Evolutionary conservation across 2,797 vertebrate genomes (phyloP).

Genomic region (Ispidina lecontei): DNA sequence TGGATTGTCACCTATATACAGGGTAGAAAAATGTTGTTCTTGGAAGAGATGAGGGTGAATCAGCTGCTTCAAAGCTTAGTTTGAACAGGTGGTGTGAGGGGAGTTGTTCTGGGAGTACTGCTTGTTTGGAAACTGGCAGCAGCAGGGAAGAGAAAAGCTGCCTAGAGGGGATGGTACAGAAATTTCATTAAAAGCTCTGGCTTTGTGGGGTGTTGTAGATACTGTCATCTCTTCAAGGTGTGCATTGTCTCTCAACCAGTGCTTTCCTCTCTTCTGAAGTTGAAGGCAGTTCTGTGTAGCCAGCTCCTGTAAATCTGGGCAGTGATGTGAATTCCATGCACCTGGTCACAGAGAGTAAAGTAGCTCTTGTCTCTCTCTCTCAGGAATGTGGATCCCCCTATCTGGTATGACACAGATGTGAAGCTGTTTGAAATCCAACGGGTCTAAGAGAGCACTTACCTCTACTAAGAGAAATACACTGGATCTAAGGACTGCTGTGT

Average conservation of each 20-base stretch:
- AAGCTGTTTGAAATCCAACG: constrained; percentile 98
- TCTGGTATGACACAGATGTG: constrained; percentile 98
- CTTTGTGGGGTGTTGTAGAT: not conserved
- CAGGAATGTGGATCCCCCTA: constrained; percentile 96
- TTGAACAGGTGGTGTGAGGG: not conserved
- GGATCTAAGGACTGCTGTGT: constrained; percentile 63
- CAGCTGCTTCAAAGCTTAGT: not conserved
- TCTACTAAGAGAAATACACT: constrained; percentile 58
- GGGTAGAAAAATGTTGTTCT: not conserved
- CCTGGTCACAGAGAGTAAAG: not conserved
- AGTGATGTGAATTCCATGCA: not conserved
- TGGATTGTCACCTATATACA: not conserved
- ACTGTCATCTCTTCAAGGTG: not conserved
- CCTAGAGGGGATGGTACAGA: not conserved
- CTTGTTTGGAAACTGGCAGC: not conserved
- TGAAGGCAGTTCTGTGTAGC: not conserved
- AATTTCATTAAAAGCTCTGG: not conserved
- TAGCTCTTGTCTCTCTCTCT: constrained; percentile 12
- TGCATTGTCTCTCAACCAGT: not conserved
- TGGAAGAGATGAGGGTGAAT: not conserved
- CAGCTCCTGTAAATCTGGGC: not conserved
- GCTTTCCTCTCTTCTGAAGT: not conserved
- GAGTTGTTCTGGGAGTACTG: not conserved
- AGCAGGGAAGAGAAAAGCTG: not conserved
- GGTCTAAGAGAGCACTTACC: constrained; percentile 82